Evolutionary conservation across 2,113 vertebrate genomes (phyloP), one percentile per base, ranked within the genome.

Genomic region (Arvicanthis niloticus): DNA sequence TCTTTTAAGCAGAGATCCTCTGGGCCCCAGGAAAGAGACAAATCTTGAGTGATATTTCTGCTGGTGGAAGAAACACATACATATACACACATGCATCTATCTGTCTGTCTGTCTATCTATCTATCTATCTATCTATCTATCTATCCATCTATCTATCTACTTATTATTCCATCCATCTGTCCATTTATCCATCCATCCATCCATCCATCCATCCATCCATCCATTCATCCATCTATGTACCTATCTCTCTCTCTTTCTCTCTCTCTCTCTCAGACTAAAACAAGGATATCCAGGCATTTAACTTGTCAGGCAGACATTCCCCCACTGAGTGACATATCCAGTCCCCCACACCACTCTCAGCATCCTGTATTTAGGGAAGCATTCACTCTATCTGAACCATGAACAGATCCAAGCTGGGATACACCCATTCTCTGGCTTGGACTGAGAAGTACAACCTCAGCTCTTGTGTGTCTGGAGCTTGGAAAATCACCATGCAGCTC

Each of bases 341-440:
- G 7, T 16, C 24, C 26, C 2, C 40, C 58, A 45, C 85, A 37
- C 15, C 31, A 0, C 40, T 60, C 88, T 77, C 12, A 7, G 75
- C 51, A 29, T 34, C 80, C 29, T n/a, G 4, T 67, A 29, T 80
- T 26, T 21, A 16, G 86, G n/a, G 67, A 72, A 87, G 53, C 3
- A 1, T 53, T 34, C 9, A 24, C 58, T 22, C 51, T 26, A 10
- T 17, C 7, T 1, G 4, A 68, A 3, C 1, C 19, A 26, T 4
- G 26, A 29, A 10, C 31, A 51, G 4, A 1, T 10, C 15, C 17
- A 17, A 1, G 6, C 15, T 0, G 0, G 26, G 24, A 7, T 9
- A 10, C 8, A 1, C 4, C 26, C 7, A 2, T 29, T 62, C 82
- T 78, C 60, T 31, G 45, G 22, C 91, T 78, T 19, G 12, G 51